A percentile compares a stretch with the other conserved stretches of the same genome.
Evolutionary conservation across 2,797 vertebrate species (phyloP).

Genomic region (Cryptoprocta ferox): DNA sequence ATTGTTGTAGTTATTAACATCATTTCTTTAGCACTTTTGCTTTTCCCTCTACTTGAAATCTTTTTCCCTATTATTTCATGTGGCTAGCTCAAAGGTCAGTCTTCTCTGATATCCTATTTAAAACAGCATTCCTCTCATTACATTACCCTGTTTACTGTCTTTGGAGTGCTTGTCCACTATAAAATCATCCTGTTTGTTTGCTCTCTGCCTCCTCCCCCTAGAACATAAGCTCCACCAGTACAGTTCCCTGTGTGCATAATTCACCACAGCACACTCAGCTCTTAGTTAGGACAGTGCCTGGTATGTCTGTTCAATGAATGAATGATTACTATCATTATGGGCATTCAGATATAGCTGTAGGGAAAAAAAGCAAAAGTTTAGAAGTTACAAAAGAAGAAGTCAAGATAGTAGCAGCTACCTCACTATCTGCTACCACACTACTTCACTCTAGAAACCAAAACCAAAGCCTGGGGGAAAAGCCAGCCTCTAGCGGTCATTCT

Average conservation of each 20-base stretch:
- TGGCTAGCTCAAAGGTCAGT: neutral
- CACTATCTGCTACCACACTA: neutral
- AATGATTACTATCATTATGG: conserved; percentile 16
- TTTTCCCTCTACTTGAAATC: neutral
- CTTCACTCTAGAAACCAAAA: conserved; percentile 5
- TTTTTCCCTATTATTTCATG: neutral
- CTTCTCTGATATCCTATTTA: conserved; percentile 4
- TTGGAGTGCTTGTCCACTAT: neutral
- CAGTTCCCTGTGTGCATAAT: neutral
- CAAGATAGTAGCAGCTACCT: neutral
- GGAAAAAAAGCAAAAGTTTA: neutral
- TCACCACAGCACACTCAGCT: neutral
- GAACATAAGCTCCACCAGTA: neutral
- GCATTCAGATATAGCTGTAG: neutral
- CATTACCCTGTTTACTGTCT: neutral
- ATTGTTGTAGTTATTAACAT: neutral
- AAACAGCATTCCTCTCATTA: neutral
- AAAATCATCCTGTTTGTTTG: neutral
- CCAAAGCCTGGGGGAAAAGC: neutral
- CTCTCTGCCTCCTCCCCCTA: neutral
- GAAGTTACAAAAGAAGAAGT: neutral
- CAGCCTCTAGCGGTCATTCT: neutral
- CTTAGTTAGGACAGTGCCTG: neutral
- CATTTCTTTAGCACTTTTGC: neutral
- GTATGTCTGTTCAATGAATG: neutral